These are phyloP conservation scores for Ophion slaviceki DNA, from an alignment of 2,888 invertebrate species.

Conservation along the genomic window DNA sequence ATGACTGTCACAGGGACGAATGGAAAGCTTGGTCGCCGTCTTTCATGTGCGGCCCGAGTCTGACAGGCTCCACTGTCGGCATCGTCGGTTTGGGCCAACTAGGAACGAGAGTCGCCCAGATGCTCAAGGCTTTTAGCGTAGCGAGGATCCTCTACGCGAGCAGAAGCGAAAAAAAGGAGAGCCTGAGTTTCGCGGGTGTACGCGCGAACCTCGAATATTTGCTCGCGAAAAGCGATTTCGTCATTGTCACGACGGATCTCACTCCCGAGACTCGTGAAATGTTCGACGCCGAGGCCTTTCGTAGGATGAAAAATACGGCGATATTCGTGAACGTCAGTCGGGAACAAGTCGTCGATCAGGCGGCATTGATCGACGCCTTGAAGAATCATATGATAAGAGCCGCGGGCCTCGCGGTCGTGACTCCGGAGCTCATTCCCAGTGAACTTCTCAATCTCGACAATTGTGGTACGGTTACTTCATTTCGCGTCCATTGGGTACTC, in stretches of 20 bases:
- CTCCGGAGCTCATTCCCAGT: slow-evolving; percentile 95
- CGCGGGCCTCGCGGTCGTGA: slow-evolving; percentile 96
- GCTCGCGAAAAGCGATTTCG: slow-evolving; percentile 91
- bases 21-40: slow-evolving; percentile 96
- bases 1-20: slow-evolving; percentile 86
- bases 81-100: slow-evolving; percentile 94
- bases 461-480: slow-evolving; percentile 84
- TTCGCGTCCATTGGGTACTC: too few relatives aligned
- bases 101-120: slow-evolving; percentile 91
- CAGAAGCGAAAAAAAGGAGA: slow-evolving; percentile 87
- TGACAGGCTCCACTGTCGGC: slow-evolving; percentile 92
- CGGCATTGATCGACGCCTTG: slow-evolving; percentile 91
- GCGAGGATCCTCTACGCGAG: slow-evolving; percentile 90
- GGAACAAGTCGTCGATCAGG: slow-evolving; percentile 92
- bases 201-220: slow-evolving; percentile 90
- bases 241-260: slow-evolving; percentile 92
- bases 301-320: slow-evolving; percentile 93
- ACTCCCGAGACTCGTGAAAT: slow-evolving; percentile 91
- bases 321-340: slow-evolving; percentile 95
- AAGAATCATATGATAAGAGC: slow-evolving; percentile 89
- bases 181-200: slow-evolving; percentile 87
- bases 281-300: slow-evolving; percentile 92
- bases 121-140: slow-evolving; percentile 91
- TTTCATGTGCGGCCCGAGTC: slow-evolving; percentile 96
- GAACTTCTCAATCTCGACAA: slow-evolving; percentile 91